Base-by-base conservation (phyloP, 2,113 vertebrate species). In the Zosterops borbonicus region DNA sequence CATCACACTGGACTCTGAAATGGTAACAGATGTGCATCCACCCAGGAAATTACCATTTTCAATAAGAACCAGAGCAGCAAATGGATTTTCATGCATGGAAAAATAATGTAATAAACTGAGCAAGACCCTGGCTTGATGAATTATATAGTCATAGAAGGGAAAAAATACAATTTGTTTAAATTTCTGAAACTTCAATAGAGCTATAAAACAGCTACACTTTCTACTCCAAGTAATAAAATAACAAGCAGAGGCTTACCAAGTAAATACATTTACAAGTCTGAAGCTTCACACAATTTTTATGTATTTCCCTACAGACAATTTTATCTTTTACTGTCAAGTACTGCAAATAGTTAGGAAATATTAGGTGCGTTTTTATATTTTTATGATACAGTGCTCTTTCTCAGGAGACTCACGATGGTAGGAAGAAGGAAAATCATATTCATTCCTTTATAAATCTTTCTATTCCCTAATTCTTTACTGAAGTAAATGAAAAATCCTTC, bases 31-130 rank as follows among this genome's bases (percentile, higher is more conserved):
- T 96, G 95, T 95, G 96, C 95, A 95, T 89, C 91, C 91, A 97
- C 92, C 76, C 87, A 94, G 80, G 92, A 96, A 95, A 96, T 97
- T 92, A 86, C 44, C 69, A 95, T 97, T 97, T 97, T 92, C 74
- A 96, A 70, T 94, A 95, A 96, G 97, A 97, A 89, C 33, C 90
- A 84, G 75, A 96, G 65, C 55, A 95, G 63, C 47, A 97, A 97
- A 95, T 94, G 75, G 35, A 92, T 97, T 97, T 95, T 96, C 63
- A 94, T 93, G 92, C 64, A 94, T 85, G 90, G 87, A 92, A 94
- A 96, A 97, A 94, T 92, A 90, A 96, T 91, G 74, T 92, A 87
- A 88, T 95, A 96, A 96, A 85, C 39, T 35, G 78, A 92, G 39
- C 41, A 90, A 95, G 88, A 90, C 68, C 35, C 25, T 90, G 86